Evolutionary conservation across 2,797 vertebrate genomes (phyloP).

Genomic region (Rhodeus uyekii): DNA sequence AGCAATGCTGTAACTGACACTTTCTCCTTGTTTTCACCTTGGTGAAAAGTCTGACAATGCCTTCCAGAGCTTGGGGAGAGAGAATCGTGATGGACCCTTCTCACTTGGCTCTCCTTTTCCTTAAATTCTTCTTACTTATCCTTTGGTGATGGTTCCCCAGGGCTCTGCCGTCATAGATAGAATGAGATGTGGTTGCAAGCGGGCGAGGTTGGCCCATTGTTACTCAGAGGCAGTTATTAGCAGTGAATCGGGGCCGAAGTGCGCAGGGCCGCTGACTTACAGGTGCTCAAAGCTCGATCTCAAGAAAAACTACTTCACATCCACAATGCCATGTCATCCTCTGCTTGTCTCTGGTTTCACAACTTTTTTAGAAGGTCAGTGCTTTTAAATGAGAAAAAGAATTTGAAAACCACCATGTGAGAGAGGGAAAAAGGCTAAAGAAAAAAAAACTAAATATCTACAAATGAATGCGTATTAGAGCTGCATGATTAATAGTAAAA

Average conservation of each 20-base stretch:
- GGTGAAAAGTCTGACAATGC: slow-evolving; percentile 36
- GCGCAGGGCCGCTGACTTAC: slow-evolving; percentile 46
- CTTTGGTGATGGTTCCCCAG: slow-evolving; percentile 33
- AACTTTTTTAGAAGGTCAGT: slow-evolving; percentile 21
- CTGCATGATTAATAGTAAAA: background rate
- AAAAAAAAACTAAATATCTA: slow-evolving; percentile 17
- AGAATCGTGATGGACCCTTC: slow-evolving; percentile 1
- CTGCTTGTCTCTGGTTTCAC: slow-evolving; percentile 9
- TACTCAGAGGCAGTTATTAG: slow-evolving; percentile 48
- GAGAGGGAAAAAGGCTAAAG: background rate
- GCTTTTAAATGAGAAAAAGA: slow-evolving; percentile 6
- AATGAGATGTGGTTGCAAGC: slow-evolving; percentile 25
- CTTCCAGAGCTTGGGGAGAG: slow-evolving; percentile 12
- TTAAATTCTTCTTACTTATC: slow-evolving; percentile 6
- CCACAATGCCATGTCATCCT: slow-evolving; percentile 15
- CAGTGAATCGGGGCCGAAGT: slow-evolving; percentile 17
- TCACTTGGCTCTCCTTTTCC: background rate
- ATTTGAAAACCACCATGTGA: slow-evolving; percentile 16
- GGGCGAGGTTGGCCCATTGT: slow-evolving; percentile 1
- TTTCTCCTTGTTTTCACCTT: slow-evolving; percentile 49
- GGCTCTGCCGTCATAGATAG: slow-evolving; percentile 15
- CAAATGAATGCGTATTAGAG: background rate
- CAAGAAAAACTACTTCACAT: slow-evolving; percentile 12
- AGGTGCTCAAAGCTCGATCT: slow-evolving; percentile 20
- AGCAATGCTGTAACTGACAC: slow-evolving; percentile 18